Evolutionary conservation across 1,140 invertebrate genomes (phyloP).

Genomic region (Ridgeia piscesae): DNA sequence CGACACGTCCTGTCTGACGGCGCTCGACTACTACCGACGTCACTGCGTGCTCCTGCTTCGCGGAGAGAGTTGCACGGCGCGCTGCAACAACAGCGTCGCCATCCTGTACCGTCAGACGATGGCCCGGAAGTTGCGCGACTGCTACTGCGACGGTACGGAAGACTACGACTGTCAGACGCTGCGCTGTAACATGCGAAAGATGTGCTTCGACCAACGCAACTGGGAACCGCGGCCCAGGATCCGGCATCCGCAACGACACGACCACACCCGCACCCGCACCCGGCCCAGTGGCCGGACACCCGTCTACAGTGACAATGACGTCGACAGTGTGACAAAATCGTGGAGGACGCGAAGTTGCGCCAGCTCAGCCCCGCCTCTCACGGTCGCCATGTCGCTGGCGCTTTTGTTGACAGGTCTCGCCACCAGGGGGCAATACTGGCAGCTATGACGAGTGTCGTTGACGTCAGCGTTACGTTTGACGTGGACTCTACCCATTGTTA

Average conservation of each 20-base stretch:
- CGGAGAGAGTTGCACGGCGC: slow-evolving; percentile 36
- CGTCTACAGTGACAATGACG: neutral
- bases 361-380: neutral
- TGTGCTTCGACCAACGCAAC: slow-evolving; percentile 17
- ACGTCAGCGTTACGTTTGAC: neutral
- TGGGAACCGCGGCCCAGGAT: slow-evolving; percentile 7
- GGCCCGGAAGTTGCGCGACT: slow-evolving; percentile 44
- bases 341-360: neutral
- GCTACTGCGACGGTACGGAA: slow-evolving; percentile 43
- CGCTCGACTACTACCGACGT: slow-evolving; percentile 41
- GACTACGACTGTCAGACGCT: slow-evolving; percentile 41
- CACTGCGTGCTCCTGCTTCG: slow-evolving; percentile 37
- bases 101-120: slow-evolving; percentile 45
- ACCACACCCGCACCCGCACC: neutral
- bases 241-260: neutral
- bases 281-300: neutral
- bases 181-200: neutral
- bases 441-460: neutral
- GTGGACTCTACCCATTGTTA: neutral
- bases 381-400: neutral
- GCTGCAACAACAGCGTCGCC: slow-evolving; percentile 46
- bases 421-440: neutral
- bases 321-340: neutral
- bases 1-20: slow-evolving; percentile 46
- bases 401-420: neutral